Evolutionary conservation across 1,140 invertebrate genomes (phyloP), one percentile per base, ranked within the genome.

Genomic region (Helicorthomorpha holstii): DNA sequence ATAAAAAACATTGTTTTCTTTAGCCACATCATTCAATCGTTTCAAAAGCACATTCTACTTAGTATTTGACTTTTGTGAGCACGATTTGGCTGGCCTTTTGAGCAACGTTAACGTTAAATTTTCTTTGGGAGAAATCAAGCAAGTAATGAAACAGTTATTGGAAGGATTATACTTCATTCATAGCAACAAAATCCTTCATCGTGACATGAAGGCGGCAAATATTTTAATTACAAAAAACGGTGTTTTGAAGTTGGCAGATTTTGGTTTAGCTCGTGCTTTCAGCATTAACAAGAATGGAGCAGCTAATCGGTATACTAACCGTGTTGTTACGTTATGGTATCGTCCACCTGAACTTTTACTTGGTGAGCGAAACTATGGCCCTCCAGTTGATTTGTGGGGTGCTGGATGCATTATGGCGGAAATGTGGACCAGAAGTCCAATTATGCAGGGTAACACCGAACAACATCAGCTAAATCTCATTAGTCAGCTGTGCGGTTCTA

Each of bases 191-290:
- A 89, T 89, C 55, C 66, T 94, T 0, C 90, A 93, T 65, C 75
- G 93, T 61, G 93, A 98, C 63, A 96, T 99, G 91, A 98, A 99
- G 73, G 91, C 96, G 43, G 94, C 95, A 0, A 99, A 99, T 75
- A 91, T 99, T 47, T 70, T 99, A 1, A 93, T 99, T 48, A 97
- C 92, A 1, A 96, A 95, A 68, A 84, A 84, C 71, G 95, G 96
- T n/a, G 78, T 90, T 23, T 64, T 93, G 22, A 93, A 93, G 66
- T 64, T 94, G 41, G 88, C 88, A n/a, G 89, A 93, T 70, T 93
- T 93, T 73, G 89, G 89, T 43, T 70, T 93, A 50, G 87, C 89
- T 0, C 70, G 92, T 65, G 90, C 91, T 1, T 93, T 93, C 64
- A 93, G 87, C 68, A 75, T 78, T n/a, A 80, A 80, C 29, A 91